These are phyloP conservation scores for Schizopygopsis malacanthus DNA, from an alignment of 2,797 vertebrate genomes.

Conservation along the genomic window DNA sequence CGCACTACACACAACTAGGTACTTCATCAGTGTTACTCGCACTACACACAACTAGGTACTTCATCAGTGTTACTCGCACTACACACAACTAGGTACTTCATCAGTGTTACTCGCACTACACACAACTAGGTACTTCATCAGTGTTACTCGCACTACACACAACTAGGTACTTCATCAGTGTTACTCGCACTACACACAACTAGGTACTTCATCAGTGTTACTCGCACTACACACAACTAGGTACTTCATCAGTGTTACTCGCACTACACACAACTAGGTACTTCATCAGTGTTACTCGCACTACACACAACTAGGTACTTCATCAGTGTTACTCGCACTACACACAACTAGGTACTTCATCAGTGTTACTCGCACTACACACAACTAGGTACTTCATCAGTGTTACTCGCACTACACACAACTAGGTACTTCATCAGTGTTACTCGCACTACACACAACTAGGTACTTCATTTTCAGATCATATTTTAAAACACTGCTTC, in stretches of 20 bases:
- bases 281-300: not conserved
- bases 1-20: too few species aligned
- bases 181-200: not conserved
- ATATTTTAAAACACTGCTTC: not conserved
- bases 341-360: not conserved
- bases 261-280: not conserved
- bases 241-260: not conserved
- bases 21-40: too few species aligned
- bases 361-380: not conserved
- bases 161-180: too few species aligned
- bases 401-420: not conserved
- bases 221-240: not conserved
- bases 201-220: too few species aligned
- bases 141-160: not conserved
- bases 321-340: not conserved
- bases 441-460: not conserved
- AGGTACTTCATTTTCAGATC: too few species aligned
- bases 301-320: not conserved
- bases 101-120: not conserved
- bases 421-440: too few species aligned
- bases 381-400: not conserved
- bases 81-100: not conserved
- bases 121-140: not conserved
- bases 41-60: too few species aligned
- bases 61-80: not conserved